Evolutionary conservation across 2,888 invertebrate species (phyloP).

Genomic region (Sarcophaga rosellei): DNA sequence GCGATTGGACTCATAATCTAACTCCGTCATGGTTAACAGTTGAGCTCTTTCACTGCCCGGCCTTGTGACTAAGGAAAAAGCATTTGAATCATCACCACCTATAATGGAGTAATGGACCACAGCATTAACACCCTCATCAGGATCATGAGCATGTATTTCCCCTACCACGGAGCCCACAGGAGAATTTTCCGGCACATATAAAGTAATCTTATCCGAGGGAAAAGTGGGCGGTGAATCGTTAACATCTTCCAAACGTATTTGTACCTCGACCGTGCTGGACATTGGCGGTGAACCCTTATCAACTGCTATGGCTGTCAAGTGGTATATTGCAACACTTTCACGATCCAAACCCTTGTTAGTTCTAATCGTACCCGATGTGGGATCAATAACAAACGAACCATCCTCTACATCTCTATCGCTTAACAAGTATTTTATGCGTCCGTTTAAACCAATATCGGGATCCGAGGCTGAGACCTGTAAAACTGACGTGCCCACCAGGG

Average conservation of each 20-base stretch:
- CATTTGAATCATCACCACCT: constrained; percentile 94
- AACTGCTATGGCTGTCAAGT: constrained; percentile 92
- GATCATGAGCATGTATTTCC: constrained; percentile 93
- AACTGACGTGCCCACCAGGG: constrained; percentile 89
- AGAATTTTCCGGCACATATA: constrained; percentile 97
- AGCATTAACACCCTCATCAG: constrained; percentile 95
- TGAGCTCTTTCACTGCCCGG: constrained; percentile 93
- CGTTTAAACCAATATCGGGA: constrained; percentile 93
- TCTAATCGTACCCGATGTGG: constrained; percentile 94
- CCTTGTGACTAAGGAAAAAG: constrained; percentile 90
- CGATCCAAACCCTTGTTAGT: constrained; percentile 95
- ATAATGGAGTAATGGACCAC: constrained; percentile 97
- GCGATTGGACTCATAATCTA: constrained; percentile 97
- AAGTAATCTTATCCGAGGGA: constrained; percentile 91
- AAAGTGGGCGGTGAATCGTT: constrained; percentile 96
- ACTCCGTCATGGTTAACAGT: constrained; percentile 92
- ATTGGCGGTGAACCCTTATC: constrained; percentile 93
- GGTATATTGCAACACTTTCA: constrained; percentile 93
- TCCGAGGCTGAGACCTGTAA: constrained; percentile 91
- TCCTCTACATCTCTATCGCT: constrained; percentile 89
- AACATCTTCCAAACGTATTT: constrained; percentile 92
- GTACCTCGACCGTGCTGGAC: constrained; percentile 87
- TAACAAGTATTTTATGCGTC: constrained; percentile 90
- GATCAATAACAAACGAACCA: constrained; percentile 95
- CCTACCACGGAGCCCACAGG: constrained; percentile 97